Evolutionary conservation across 2,888 invertebrate genomes (phyloP), one percentile per base, ranked within the genome.

Genomic region (Allygus modestus): DNA sequence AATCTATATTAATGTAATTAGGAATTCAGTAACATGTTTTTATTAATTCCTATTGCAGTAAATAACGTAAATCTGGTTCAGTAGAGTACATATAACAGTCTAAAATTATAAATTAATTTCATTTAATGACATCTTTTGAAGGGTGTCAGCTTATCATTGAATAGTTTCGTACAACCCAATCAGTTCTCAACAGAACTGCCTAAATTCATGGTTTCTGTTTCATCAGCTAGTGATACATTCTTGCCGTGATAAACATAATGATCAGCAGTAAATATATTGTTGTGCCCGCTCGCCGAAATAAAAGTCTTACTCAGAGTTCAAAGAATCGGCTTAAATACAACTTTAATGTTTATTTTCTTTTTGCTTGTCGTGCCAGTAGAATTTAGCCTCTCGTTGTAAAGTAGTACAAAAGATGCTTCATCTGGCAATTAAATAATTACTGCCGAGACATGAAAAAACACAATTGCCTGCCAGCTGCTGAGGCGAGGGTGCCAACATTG

Each of bases 221-320:
- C 37, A 37, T 37, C 37, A 9, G 37, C 37, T 9, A 37, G 9
- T 7, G 37, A 4, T 12, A 1, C 46, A 15, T 46, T 46, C 46
- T 46, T 46, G 46, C 17, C 46, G 12, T 4, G 23, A 54, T 54
- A 23, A 54, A 20, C 54, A 54, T 2, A 54, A 46, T 46, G 46
- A 46, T 17, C 46, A 46, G 20, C 54, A 51, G 51, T n/a, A 17
- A 37, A 37, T 17, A 4, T 54, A 54, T 54, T 54, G 54, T 54
- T 15, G 46, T 23, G 23, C 2, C 23, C 20, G 20, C 23, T 54
- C 2, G 46, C 20, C 20, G 20, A 54, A 54, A 54, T 54, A 54
- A 54, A 54, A 54, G 46, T 28, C 65, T 58, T 23, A 15, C 31
- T 65, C 28, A 65, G 28, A 65, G 28, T 65, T 65, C 65, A 65